Conservation (phyloP, 2,113 vertebrate genomes). For the Varanus salvator region DNA sequence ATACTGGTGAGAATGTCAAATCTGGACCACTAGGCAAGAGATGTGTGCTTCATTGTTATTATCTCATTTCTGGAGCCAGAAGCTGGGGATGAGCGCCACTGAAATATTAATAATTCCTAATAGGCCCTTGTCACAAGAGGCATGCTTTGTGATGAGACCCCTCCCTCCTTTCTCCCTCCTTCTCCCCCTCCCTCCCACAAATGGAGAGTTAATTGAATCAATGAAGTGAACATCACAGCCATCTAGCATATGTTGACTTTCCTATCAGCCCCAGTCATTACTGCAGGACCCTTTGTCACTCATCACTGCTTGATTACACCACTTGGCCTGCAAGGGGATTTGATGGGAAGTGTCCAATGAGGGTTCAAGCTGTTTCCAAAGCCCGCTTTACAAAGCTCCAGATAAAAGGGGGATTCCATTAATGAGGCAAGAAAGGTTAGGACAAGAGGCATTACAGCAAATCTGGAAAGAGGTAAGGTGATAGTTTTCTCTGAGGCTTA, state of each 20-base stretch:
- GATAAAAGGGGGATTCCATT: slow-evolving; percentile 72
- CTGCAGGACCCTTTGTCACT: slow-evolving; percentile 64
- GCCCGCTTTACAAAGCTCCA: slow-evolving; percentile 73
- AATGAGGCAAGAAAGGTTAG: slow-evolving; percentile 73
- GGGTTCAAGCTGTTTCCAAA: slow-evolving; percentile 65
- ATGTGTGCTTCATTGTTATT: background rate
- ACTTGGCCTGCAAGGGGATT: slow-evolving; percentile 57
- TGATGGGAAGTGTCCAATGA: slow-evolving; percentile 74
- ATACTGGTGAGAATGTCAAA: background rate
- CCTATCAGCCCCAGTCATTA: slow-evolving; percentile 20
- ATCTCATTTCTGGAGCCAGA: accelerated
- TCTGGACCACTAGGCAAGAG: background rate
- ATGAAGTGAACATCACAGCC: slow-evolving; percentile 62
- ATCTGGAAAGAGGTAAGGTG: slow-evolving; percentile 80
- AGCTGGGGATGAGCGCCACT: background rate
- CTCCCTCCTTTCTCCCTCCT: slow-evolving; percentile 49
- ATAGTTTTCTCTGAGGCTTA: slow-evolving; percentile 64
- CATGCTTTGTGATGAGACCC: background rate
- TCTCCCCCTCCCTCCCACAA: slow-evolving; percentile 30
- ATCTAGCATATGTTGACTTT: slow-evolving; percentile 27
- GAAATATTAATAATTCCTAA: slow-evolving; percentile 23
- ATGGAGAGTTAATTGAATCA: slow-evolving; percentile 74
- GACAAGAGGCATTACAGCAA: slow-evolving; percentile 65
- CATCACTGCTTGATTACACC: slow-evolving; percentile 57
- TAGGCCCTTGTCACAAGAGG: background rate